Base-by-base conservation (phyloP, 2,888 invertebrate genomes). In the Lathronympha strigana region DNA sequence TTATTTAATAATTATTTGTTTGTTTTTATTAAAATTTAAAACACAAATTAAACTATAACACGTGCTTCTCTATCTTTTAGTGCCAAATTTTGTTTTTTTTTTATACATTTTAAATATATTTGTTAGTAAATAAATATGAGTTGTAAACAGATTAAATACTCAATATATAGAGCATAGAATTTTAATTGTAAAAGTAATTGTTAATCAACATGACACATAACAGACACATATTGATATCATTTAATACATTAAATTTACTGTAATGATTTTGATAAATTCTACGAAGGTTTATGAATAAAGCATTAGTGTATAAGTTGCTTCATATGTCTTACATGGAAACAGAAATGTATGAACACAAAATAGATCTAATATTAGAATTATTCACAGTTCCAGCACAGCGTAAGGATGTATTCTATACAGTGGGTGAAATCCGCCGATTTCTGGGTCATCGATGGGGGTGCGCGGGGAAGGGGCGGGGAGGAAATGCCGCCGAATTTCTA, bases 1-100 rank as follows among this genome's bases (percentile, higher is more conserved):
- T 43, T 9, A 23, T 15, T 4, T n/a, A 15, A 38, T 38, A 38
- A 9, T 4, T 45, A 21, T 43, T 45, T 45, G 43, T 21, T 13
- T 45, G 33, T 9, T 51, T 33, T n/a, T 40, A 2, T 19, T 28
- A 6, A 28, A 17, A 43, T 55, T 13, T 28, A 17, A 54, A 36
- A 6, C 43, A 36, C 55, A 55, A 23, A 19, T 38, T 11, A 5
- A 15, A 13, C 25, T 28, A 31, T 45, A 2, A 5, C 4, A 47
- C 13, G 33, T 53, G 33, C 40, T 60, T 51, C 49, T 57, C 58
- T 58, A 58, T 61, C 13, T 60, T 61, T 67, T 67, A 40, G 67
- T 67, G 67, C 67, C 67, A 67, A 67, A 47, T 49, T 49, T 54
- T 54, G 43, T 61, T 66, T 21, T 15, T 36, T 49, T 40, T 63